Evolutionary conservation across 1,140 invertebrate genomes (phyloP).

Genomic region (Oryzaephilus surinamensis): DNA sequence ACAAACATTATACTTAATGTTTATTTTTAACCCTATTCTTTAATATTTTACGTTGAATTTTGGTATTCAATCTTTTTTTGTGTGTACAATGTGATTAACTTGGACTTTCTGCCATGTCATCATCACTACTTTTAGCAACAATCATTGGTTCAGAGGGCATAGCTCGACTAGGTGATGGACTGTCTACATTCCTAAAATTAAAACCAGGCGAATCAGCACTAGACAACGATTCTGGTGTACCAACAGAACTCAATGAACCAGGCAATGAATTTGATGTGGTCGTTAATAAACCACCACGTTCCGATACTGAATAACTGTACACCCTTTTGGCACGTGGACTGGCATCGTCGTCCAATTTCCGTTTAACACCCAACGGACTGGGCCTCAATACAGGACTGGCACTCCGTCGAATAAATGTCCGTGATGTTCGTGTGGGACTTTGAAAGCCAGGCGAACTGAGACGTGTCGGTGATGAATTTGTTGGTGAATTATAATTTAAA

Average conservation of each 20-base stretch:
- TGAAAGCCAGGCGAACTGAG: constrained; percentile 32
- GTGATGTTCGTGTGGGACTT: constrained; percentile 32
- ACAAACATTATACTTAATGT: too few relatives aligned
- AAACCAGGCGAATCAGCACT: constrained; percentile 49
- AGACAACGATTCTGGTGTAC: constrained; percentile 49
- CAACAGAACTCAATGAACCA: constrained; percentile 45
- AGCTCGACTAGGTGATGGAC: constrained; percentile 38
- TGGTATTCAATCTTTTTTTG: too few relatives aligned
- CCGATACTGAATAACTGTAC: constrained; percentile 26
- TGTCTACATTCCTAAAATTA: constrained; percentile 44
- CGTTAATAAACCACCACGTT: constrained; percentile 34
- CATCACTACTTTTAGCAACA: constrained; percentile 30
- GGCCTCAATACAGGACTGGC: constrained; percentile 75
- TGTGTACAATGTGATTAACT: too few relatives aligned
- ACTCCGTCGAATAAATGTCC: constrained; percentile 65
- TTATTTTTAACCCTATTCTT: too few relatives aligned
- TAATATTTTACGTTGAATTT: too few relatives aligned
- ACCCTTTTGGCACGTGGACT: constrained; percentile 47
- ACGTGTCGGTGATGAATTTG: constrained; percentile 56
- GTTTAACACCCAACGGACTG: constrained; percentile 62
- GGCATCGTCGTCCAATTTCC: constrained; percentile 61
- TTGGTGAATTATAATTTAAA: constrained; percentile 47
- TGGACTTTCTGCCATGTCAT: constrained; percentile 34
- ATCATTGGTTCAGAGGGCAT: constrained; percentile 36
- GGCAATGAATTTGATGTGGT: constrained; percentile 43